phyloP scores from a whole-genome alignment of 2,113 vertebrate genomes.

The Neodontobutis hainanensis region DNA sequence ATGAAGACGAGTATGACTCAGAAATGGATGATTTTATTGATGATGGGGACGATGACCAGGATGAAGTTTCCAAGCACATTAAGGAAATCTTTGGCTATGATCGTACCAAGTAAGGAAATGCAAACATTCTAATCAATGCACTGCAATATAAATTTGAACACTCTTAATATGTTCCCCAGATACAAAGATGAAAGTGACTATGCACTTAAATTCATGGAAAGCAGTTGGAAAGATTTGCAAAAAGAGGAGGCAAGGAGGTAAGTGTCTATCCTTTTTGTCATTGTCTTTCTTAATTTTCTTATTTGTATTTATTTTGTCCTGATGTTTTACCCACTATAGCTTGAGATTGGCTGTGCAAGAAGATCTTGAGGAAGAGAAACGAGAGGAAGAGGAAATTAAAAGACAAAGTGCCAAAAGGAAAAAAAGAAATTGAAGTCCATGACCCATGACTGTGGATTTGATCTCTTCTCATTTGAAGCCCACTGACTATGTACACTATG shows the following conservation, averaged over 20 bases:
- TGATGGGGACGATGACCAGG: conserved; percentile 88
- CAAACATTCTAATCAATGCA: rapidly evolving
- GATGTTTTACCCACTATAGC: conserved; percentile 65
- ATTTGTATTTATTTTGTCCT: conserved; percentile 6
- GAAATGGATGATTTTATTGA: conserved; percentile 99
- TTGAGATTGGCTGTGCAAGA: conserved; percentile 89
- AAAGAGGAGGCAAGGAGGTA: conserved; percentile 98
- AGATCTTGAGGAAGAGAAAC: conserved; percentile 87
- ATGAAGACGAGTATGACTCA: conserved; percentile 91
- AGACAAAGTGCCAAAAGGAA: conserved; percentile 81
- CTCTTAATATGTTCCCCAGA: conserved; percentile 63
- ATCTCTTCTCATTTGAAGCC: not conserved
- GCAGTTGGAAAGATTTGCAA: conserved; percentile 94
- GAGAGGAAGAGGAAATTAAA: conserved; percentile 86
- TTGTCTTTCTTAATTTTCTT: not conserved
- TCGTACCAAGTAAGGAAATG: conserved; percentile 80
- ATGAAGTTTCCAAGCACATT: conserved; percentile 95
- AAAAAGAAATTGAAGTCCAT: conserved; percentile 74
- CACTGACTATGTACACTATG: conserved; percentile 29
- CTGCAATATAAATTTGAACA: not conserved
- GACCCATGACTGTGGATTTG: not conserved
- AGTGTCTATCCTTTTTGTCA: not conserved
- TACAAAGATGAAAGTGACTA: conserved; percentile 98
- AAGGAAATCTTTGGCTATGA: conserved; percentile 98
- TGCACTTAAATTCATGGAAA: conserved; percentile 97